A percentile compares a stretch with the other conserved stretches of the same genome.
These are phyloP conservation scores for Meiosimyza platycephala DNA, from an alignment of 2,888 invertebrate genomes.

Conservation along the genomic window DNA sequence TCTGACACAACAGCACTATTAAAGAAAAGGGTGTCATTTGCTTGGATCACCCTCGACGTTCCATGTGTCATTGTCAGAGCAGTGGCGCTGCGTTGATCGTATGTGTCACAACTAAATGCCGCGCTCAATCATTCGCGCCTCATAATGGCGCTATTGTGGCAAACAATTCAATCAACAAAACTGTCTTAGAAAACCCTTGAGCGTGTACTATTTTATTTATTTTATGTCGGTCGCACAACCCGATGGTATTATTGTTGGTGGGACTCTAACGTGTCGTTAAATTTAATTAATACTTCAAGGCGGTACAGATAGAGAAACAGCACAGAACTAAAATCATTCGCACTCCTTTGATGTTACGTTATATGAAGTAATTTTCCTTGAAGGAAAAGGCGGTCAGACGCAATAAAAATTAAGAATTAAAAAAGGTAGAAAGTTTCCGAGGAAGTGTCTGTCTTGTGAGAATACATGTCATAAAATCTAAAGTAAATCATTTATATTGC, in stretches of 20 bases:
- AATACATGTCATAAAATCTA: constrained; percentile 38
- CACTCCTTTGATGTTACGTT: constrained; percentile 50
- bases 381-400: background rate
- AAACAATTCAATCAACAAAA: constrained; percentile 58
- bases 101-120: constrained; percentile 13
- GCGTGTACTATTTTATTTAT: no score
- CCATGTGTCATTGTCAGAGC: background rate
- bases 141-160: constrained; percentile 37
- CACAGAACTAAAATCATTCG: constrained; percentile 57
- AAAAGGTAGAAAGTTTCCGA: background rate
- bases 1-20: no score
- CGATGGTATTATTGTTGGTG: constrained; percentile 28
- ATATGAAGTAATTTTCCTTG: background rate
- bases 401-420: background rate
- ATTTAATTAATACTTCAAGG: constrained; percentile 57
- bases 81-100: constrained; percentile 30
- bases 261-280: constrained; percentile 51
- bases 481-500: constrained; percentile 42
- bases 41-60: background rate
- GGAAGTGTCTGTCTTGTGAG: constrained; percentile 16
- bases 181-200: constrained; percentile 27
- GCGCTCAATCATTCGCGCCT: constrained; percentile 41
- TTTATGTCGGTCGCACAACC: background rate
- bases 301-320: constrained; percentile 35
- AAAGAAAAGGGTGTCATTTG: no score